Percentiles rank a stretch among this genome's conserved stretches.
phyloP scores from a whole-genome alignment of 2,113 vertebrate species.

The Willisornis vidua region DNA sequence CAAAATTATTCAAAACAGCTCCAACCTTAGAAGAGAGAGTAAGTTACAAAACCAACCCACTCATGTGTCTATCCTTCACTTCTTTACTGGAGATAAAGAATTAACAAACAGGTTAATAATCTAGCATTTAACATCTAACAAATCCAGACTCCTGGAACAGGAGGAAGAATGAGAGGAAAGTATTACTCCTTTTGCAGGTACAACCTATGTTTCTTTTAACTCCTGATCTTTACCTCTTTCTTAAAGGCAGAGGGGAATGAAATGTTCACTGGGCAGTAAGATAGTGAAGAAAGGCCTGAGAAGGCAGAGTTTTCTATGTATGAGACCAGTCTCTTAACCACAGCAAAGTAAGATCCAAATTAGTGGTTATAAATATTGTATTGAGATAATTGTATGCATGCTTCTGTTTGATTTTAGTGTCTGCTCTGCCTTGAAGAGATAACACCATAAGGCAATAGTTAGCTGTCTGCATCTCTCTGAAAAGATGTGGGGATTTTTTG shows the following conservation, averaged over 20 bases:
- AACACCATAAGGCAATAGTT: rapidly evolving
- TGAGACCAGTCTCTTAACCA: not conserved
- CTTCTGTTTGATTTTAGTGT: not conserved
- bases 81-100: not conserved
- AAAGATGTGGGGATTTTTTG: rapidly evolving
- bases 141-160: not conserved
- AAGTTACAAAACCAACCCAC: not conserved
- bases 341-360: not conserved
- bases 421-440: not conserved
- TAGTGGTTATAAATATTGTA: not conserved
- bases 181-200: not conserved
- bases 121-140: not conserved
- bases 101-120: not conserved
- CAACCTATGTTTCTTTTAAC: not conserved
- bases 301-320: not conserved
- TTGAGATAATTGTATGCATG: rapidly evolving
- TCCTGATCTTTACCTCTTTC: not conserved
- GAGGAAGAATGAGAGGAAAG: not conserved
- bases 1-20: not conserved
- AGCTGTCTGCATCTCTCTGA: not conserved
- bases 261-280: not conserved
- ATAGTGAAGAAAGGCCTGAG: not conserved
- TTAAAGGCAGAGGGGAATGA: not conserved
- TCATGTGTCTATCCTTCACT: not conserved
- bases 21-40: not conserved